Base-by-base conservation (phyloP, 23 tunicate species). In the Halocynthia roretzi region DNA sequence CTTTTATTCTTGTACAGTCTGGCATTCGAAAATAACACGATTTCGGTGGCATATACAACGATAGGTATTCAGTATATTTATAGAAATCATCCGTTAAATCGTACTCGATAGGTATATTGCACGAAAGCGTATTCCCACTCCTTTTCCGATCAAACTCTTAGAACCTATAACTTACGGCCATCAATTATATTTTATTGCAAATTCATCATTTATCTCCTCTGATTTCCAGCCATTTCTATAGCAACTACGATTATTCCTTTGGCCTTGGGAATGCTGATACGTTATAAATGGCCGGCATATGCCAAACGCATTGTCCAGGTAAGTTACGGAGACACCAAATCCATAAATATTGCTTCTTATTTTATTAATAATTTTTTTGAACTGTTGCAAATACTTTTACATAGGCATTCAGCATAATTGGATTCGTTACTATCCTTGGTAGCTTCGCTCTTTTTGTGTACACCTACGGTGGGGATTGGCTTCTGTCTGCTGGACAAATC, bases 391-490 rank as follows among this genome's bases (percentile, higher is more conserved):
- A 18, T 23, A 11, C 14, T 68, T 72, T 58, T n/a, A 0, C 53
- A 51, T 67, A 88, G 95, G 64, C 79, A 20, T 53, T 88, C 18
- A 72, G 87, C 5, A 64, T 62, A 6, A 7, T 88, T 49, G 95
- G 95, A 7, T 53, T 64, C 21, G 53, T 88, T n/a, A 72, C 82
- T n/a, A 73, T 88, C 12, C 69, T 88, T 10, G 80, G 56, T 10
- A 72, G 73, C 18, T 80, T 69, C 14, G 75, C 81, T 10, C n/a
- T 80, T 31, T 66, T 76, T 65, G 40, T 88, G 6, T 61, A 71
- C 10, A 56, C 80, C 20, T 88, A 73, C 67, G 62, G 74, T 7
- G 70, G 48, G 10, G 70, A 50, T 6, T 72, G 75, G 40, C 7
- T 61, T 9, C 20, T 88, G 10, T 21, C 65, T 50, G 60, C 76